phyloP scores from a whole-genome alignment of 2,797 vertebrate species.

The Acipenser oxyrinchus region DNA sequence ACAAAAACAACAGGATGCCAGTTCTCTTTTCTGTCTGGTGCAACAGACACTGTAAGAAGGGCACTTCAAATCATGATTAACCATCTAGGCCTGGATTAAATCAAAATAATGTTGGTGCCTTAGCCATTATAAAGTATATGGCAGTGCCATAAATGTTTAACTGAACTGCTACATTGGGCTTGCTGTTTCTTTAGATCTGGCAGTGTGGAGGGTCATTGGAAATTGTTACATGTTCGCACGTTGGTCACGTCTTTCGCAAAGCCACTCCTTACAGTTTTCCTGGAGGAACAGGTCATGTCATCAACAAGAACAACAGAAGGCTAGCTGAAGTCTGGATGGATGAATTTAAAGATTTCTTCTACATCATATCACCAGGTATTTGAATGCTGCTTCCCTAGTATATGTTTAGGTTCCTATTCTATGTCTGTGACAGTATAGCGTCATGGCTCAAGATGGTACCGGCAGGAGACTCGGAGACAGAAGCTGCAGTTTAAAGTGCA shows the following conservation, averaged over 20 bases:
- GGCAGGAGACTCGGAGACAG: too few relatives aligned
- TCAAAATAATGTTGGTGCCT: background rate
- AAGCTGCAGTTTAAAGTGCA: too few relatives aligned
- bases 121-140: background rate
- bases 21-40: too few relatives aligned
- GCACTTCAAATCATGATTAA: too few relatives aligned
- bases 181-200: slow-evolving; percentile 72
- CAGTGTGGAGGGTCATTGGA: slow-evolving; percentile 92
- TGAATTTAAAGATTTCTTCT: slow-evolving; percentile 98
- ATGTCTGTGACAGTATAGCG: too few relatives aligned
- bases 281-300: slow-evolving; percentile 92
- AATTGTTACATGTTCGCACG: slow-evolving; percentile 93
- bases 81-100: too few relatives aligned
- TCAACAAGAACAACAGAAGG: slow-evolving; percentile 96
- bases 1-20: too few relatives aligned
- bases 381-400: too few relatives aligned
- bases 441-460: too few relatives aligned
- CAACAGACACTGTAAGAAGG: too few relatives aligned
- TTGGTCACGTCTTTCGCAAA: slow-evolving; percentile 94
- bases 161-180: background rate
- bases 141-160: background rate
- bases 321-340: slow-evolving; percentile 92
- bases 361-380: slow-evolving; percentile 93
- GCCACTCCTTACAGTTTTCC: slow-evolving; percentile 98
- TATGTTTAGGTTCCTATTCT: too few relatives aligned